Base-by-base conservation (phyloP, 2,888 invertebrate genomes). In the Neocrepidodera transversa region DNA sequence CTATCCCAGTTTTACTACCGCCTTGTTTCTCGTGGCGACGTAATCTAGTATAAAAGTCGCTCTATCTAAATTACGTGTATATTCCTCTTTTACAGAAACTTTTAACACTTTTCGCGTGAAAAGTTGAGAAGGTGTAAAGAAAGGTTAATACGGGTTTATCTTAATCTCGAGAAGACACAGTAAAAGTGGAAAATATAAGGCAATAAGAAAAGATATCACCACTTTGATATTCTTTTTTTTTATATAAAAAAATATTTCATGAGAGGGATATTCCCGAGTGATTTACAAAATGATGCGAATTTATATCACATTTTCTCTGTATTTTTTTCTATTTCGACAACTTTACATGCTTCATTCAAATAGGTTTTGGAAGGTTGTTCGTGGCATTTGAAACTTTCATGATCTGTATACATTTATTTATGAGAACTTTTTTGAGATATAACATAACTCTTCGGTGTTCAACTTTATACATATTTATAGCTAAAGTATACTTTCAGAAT, bases 11-110 rank as follows among this genome's bases (percentile, higher is more conserved):
- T 45, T 45, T 17, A 38, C 17, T 13, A 43, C 49, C 26, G 30
- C 26, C 42, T 53, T 45, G 18, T 36, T 42, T 49, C 55, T 55
- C 50, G 49, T 36, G 20, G 45, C 10, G 30, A 60, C 43, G 45
- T 60, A 55, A 60, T 51, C 60, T 60, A 55, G 60, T 55, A 47
- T 55, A 23, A 60, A 55, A 50, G 18, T 59, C 26, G 26, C 55
- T 45, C 20, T 60, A 55, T 60, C 60, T 60, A 55, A 60, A 60
- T 60, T 51, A 60, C 60, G 54, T 60, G 51, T 11, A 42, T 50
- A 35, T 55, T 18, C 32, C 49, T 23, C 47, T 51, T 55, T 47
- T 30, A 42, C 36, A 50, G 30, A 55, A 49, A 59, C 47, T 60
- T 45, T 55, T 18, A 55, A 50, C 55, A 30, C 45, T 47, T 43